A percentile compares a stretch with the other conserved stretches of the same genome.
Conservation (phyloP, 1,140 invertebrate genomes). For the Drosophila pectinifera region DNA sequence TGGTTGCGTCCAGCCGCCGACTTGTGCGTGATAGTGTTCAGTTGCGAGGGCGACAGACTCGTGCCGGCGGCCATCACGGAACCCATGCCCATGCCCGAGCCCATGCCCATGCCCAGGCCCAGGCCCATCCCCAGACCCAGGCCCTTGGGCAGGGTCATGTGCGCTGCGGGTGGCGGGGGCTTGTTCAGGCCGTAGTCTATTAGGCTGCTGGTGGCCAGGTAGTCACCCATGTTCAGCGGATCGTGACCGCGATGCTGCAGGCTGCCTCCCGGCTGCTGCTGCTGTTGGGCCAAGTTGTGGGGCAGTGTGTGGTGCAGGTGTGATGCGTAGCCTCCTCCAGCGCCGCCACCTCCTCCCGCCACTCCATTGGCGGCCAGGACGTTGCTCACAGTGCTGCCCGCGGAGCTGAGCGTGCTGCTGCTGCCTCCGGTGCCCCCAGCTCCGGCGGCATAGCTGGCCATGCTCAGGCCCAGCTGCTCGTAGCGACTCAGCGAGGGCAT, state of each 20-base stretch:
- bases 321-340: conserved; percentile 53
- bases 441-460: conserved; percentile 57
- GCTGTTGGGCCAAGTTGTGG: conserved; percentile 45
- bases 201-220: conserved; percentile 80
- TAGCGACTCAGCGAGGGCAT: conserved; percentile 80
- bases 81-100: conserved; percentile 57
- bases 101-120: conserved; percentile 53
- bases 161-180: conserved; percentile 59
- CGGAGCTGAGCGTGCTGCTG: conserved; percentile 70
- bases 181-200: conserved; percentile 84
- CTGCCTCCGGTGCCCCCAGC: conserved; percentile 48
- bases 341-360: conserved; percentile 21
- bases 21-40: conserved; percentile 80
- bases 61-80: conserved; percentile 57
- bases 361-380: conserved; percentile 28
- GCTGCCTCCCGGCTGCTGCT: conserved; percentile 43
- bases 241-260: conserved; percentile 60
- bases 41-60: conserved; percentile 65
- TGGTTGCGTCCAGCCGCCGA: conserved; percentile 85
- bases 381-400: conserved; percentile 61
- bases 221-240: conserved; percentile 77
- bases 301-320: conserved; percentile 74
- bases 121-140: conserved; percentile 63
- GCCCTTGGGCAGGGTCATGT: conserved; percentile 80
- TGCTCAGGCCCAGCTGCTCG: conserved; percentile 73